Conservation (phyloP, 2,113 vertebrate genomes). For the Erinaceus europaeus region DNA sequence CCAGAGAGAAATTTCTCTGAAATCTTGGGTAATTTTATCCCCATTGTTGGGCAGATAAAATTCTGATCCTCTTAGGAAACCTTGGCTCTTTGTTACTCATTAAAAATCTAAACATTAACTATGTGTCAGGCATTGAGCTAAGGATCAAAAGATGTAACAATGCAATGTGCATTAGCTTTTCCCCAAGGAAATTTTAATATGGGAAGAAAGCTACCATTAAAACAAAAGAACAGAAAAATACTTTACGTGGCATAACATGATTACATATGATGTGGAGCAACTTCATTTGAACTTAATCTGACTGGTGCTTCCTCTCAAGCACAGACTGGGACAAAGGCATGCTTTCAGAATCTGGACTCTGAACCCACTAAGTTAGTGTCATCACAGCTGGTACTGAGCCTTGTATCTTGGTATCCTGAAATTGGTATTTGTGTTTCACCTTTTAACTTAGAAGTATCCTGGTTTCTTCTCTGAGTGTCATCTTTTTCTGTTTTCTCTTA, state of each 20-base stretch:
- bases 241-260: not conserved
- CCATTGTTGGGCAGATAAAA: not conserved
- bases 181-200: not conserved
- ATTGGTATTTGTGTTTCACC: not conserved
- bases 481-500: not conserved
- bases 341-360: not conserved
- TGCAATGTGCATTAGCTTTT: not conserved
- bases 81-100: not conserved
- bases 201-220: not conserved
- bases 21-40: not conserved
- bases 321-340: not conserved
- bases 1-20: not conserved
- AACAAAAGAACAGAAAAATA: not conserved
- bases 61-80: not conserved
- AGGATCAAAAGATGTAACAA: not conserved
- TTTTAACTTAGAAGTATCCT: not conserved
- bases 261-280: not conserved
- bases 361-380: not conserved
- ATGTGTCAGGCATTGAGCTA: not conserved
- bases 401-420: not conserved
- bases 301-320: not conserved
- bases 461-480: not conserved
- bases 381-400: not conserved
- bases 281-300: not conserved
- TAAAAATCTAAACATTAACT: slow-evolving; percentile 41